Evolutionary conservation across 2,888 invertebrate species (phyloP), one percentile per base, ranked within the genome.

Genomic region (Sarcophaga subvicina): DNA sequence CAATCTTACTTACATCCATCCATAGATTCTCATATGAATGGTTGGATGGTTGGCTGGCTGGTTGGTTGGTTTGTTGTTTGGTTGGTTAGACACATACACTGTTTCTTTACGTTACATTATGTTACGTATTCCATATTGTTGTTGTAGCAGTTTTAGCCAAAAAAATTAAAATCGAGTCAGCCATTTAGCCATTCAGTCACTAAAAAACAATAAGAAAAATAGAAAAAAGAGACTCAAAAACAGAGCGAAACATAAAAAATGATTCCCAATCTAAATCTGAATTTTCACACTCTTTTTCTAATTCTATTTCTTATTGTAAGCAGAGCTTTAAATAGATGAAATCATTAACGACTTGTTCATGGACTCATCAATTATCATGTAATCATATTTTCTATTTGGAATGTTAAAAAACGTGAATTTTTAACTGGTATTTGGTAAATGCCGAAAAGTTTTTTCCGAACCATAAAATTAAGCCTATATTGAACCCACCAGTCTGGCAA

Each of bases 81-180:
- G 37, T 37, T 37, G 37, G 37, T 37, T 37, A 37, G 37, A 37
- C 37, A 37, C 37, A 37, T 4, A 54, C 54, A 54, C 17, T 54
- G 54, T 54, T 54, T 54, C 54, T 54, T 54, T 17, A 54, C 5
- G 17, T 54, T 54, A 12, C 17, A 54, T 54, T 14, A 12, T 54
- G 14, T 12, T 54, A 54, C 17, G 54, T 54, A 54, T 54, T 54
- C 54, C 37, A 37, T 37, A 37, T 10, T 37, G 37, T 37, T 62
- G 60, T 78, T 72, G 20, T 72, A 47, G 49, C 20, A 17, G 45
- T 70, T 63, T 73, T 78, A 67, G 62, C 80, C 27, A 59, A 70
- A 79, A 66, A 72, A 67, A 22, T 22, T 90, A 90, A 90, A 91
- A 91, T 91, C 90, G 91, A 91, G 91, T 90, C 84, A 82, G 67